A percentile compares a stretch with the other conserved stretches of the same genome.
These are phyloP conservation scores for Cinclus mexicanus DNA, from an alignment of 2,113 vertebrate genomes.

Conservation along the genomic window DNA sequence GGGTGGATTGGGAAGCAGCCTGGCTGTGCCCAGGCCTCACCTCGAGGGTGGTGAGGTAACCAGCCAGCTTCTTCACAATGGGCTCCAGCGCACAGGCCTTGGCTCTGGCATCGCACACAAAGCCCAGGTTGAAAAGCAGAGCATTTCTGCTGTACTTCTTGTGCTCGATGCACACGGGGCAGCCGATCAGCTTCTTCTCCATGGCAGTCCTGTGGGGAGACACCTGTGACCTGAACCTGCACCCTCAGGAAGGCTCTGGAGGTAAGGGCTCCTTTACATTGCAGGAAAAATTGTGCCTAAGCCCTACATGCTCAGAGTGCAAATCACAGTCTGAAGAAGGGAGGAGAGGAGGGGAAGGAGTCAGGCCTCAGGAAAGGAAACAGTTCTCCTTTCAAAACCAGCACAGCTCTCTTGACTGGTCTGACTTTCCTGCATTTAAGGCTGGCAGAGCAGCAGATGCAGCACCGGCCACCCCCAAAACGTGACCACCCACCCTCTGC, in stretches of 20 bases:
- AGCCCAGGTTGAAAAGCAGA: constrained; percentile 94
- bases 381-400: background rate
- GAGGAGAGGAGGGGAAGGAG: rapidly evolving
- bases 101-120: constrained; percentile 91
- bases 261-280: background rate
- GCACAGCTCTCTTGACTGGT: background rate
- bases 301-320: background rate
- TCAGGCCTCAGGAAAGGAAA: background rate
- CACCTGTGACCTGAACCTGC: rapidly evolving
- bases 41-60: constrained; percentile 96
- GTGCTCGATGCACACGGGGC: constrained; percentile 96
- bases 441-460: background rate
- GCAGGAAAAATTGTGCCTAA: background rate
- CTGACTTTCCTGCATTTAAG: background rate
- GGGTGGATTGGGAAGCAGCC: rapidly evolving
- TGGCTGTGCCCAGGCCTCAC: constrained; percentile 39
- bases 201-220: constrained; percentile 85
- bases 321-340: background rate
- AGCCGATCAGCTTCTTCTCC: constrained; percentile 97
- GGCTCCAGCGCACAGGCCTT: constrained; percentile 96
- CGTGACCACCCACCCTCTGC: rapidly evolving
- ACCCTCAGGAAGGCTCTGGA: background rate
- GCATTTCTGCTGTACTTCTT: constrained; percentile 98
- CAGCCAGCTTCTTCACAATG: constrained; percentile 96
- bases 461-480: background rate